phyloP scores from a whole-genome alignment of 2,113 vertebrate species.

The Petrocephalus zakoni region DNA sequence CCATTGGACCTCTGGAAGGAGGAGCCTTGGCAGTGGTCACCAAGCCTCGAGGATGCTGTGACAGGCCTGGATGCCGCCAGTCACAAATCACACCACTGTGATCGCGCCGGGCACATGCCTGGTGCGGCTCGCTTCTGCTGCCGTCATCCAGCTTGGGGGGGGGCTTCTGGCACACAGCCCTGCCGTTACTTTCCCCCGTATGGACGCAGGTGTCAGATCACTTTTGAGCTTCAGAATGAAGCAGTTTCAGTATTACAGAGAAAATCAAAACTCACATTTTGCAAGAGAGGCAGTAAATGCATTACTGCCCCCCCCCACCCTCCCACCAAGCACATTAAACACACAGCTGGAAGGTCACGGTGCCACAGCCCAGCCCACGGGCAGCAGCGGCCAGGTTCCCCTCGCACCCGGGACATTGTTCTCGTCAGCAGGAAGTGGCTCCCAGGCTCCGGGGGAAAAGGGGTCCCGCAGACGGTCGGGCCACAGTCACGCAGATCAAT shows the following conservation, averaged over 20 bases:
- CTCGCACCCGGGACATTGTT: conserved; percentile 34
- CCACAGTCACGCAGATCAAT: conserved; percentile 43
- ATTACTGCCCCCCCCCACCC: not conserved
- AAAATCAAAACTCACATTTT: not conserved
- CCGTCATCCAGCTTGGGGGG: too few species aligned
- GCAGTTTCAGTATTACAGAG: not conserved
- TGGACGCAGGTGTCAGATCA: not conserved
- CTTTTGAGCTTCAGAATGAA: not conserved
- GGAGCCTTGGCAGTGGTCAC: not conserved
- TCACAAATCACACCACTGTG: conserved; percentile 7
- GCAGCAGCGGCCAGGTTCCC: conserved; percentile 39
- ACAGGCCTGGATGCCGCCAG: not conserved
- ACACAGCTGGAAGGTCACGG: conserved; percentile 26
- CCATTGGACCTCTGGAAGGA: not conserved
- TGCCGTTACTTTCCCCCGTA: not conserved
- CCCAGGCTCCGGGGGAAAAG: conserved; percentile 28
- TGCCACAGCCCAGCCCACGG: conserved; percentile 15
- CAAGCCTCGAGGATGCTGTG: not conserved
- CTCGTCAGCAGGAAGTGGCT: conserved; percentile 59
- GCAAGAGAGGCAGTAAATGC: not conserved
- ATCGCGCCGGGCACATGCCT: not conserved
- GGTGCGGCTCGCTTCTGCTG: not conserved
- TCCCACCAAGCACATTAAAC: not conserved
- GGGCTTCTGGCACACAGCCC: too few species aligned
- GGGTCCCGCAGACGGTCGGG: not conserved